phyloP scores from a whole-genome alignment of 2,888 invertebrate species.

The Tipula helvola region DNA sequence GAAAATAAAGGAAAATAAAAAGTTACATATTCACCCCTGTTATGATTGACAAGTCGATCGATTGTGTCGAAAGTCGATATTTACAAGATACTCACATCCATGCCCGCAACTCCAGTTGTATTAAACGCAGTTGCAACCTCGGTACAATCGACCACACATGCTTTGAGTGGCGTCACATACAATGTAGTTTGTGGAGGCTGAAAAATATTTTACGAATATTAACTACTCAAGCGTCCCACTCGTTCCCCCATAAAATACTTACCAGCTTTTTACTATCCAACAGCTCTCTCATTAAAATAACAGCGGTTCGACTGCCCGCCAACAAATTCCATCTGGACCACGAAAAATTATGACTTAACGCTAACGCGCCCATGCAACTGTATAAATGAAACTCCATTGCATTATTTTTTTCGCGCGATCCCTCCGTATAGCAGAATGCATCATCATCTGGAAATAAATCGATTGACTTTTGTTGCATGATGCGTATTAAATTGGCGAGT shows the following conservation, averaged over 20 bases:
- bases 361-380: constrained; percentile 63
- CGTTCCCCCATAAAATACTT: constrained; percentile 12
- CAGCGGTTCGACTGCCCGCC: constrained; percentile 36
- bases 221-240: neutral
- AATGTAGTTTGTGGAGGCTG: constrained; percentile 36
- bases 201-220: neutral
- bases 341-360: constrained; percentile 60
- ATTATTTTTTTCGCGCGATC: constrained; percentile 54
- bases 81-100: constrained; percentile 20
- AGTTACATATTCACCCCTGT: too few species aligned
- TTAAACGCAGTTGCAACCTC: constrained; percentile 62
- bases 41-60: too few species aligned
- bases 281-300: constrained; percentile 31
- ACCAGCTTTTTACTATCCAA: constrained; percentile 32
- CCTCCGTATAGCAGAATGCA: constrained; percentile 57
- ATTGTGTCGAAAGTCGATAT: too few species aligned
- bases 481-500: constrained; percentile 27
- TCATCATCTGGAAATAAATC: constrained; percentile 75
- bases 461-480: constrained; percentile 50
- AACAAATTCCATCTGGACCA: constrained; percentile 65
- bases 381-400: constrained; percentile 63
- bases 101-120: constrained; percentile 33
- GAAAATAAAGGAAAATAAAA: constrained; percentile 26
- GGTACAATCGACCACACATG: constrained; percentile 55
- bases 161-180: constrained; percentile 53